Percentiles rank a stretch among this genome's conserved stretches.
Evolutionary conservation across 2,797 vertebrate species (phyloP).

Genomic region (Vultur gryphus): DNA sequence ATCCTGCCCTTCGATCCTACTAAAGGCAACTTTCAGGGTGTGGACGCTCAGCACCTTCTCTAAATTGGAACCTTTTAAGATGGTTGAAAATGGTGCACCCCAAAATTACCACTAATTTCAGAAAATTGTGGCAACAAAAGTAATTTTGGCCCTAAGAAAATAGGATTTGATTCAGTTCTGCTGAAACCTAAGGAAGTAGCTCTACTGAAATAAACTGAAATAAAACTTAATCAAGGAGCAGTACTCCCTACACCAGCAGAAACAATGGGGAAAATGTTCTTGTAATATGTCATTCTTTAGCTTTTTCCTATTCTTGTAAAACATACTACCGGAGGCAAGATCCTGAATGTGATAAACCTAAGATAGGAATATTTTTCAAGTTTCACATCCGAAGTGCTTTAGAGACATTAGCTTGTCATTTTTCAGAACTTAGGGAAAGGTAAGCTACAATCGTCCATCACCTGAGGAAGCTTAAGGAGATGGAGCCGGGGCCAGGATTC

Average conservation of each 20-base stretch:
- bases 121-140: not conserved
- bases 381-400: not conserved
- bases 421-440: not conserved
- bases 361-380: not conserved
- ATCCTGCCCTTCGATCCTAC: not conserved
- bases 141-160: not conserved
- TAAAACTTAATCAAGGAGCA: not conserved
- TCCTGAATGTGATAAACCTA: not conserved
- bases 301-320: not conserved
- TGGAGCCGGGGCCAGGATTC: not conserved
- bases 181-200: not conserved
- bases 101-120: not conserved
- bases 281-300: not conserved
- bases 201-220: not conserved
- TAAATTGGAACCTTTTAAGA: not conserved
- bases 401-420: not conserved
- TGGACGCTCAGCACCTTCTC: not conserved
- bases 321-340: not conserved
- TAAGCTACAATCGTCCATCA: not conserved
- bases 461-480: not conserved
- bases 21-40: not conserved
- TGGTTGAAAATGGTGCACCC: not conserved
- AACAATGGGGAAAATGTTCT: not conserved
- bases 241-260: not conserved
- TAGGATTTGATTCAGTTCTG: not conserved